Conservation (phyloP, 2,888 invertebrate genomes). For the Hanleya hanleyi region DNA sequence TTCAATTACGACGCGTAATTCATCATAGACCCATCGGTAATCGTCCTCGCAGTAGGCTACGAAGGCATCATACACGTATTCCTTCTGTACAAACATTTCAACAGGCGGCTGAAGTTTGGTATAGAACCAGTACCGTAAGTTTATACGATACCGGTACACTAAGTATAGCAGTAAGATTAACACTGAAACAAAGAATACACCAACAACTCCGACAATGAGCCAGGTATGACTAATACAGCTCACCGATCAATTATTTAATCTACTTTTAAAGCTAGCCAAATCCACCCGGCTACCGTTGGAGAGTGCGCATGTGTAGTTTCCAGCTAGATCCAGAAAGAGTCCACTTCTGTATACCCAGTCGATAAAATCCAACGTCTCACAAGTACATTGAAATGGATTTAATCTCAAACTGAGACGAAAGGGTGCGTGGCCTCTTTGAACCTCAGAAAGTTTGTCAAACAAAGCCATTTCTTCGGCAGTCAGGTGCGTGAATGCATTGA, state of each 20-base stretch:
- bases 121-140: slow-evolving; percentile 2
- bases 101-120: neutral
- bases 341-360: neutral
- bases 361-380: neutral
- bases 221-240: neutral
- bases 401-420: neutral
- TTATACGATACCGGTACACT: neutral
- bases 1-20: neutral
- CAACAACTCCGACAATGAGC: neutral
- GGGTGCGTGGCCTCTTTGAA: neutral
- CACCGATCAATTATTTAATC: neutral
- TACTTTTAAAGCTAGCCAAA: neutral
- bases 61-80: slow-evolving; percentile 7
- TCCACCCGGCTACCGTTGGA: neutral
- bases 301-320: neutral
- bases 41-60: slow-evolving; percentile 2
- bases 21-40: neutral
- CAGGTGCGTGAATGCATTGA: neutral
- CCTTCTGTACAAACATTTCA: neutral
- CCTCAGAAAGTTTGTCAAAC: neutral
- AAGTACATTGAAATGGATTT: neutral
- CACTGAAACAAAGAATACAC: neutral
- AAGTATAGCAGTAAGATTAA: neutral
- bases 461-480: neutral
- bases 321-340: neutral